phyloP scores from a whole-genome alignment of 2,113 vertebrate genomes.

The Rostratula benghalensis region DNA sequence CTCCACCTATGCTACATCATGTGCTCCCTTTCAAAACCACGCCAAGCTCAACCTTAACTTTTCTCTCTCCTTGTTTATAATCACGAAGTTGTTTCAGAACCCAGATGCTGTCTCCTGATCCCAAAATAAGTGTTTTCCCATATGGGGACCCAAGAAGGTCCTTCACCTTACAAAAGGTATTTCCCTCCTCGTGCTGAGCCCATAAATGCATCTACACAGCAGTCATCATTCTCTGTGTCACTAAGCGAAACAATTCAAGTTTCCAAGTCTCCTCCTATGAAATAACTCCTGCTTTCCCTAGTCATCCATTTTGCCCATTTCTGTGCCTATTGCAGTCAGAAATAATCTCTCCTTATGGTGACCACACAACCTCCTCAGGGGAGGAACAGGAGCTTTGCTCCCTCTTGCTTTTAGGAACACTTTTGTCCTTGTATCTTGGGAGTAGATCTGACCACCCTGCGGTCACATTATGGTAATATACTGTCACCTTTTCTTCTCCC shows the following conservation, averaged over 20 bases:
- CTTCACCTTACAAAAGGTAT: neutral
- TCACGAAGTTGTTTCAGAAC: neutral
- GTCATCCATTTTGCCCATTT: neutral
- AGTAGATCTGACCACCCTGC: neutral
- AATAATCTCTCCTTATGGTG: neutral
- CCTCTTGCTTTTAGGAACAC: neutral
- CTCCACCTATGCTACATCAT: neutral
- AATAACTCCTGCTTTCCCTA: neutral
- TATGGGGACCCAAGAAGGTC: neutral
- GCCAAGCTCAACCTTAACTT: neutral
- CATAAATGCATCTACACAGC: neutral
- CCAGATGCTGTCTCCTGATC: neutral
- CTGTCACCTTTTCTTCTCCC: neutral
- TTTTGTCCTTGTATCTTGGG: neutral
- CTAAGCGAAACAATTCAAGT: neutral
- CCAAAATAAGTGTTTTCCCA: neutral
- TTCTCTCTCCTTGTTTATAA: neutral
- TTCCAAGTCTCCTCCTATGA: neutral
- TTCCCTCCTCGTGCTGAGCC: neutral
- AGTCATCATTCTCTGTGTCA: neutral
- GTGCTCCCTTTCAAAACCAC: neutral
- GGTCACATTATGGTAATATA: neutral
- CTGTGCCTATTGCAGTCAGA: neutral
- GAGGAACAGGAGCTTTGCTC: neutral
- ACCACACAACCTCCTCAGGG: neutral